Conservation (phyloP, 2,888 invertebrate genomes). For the Synergus gifuensis region DNA sequence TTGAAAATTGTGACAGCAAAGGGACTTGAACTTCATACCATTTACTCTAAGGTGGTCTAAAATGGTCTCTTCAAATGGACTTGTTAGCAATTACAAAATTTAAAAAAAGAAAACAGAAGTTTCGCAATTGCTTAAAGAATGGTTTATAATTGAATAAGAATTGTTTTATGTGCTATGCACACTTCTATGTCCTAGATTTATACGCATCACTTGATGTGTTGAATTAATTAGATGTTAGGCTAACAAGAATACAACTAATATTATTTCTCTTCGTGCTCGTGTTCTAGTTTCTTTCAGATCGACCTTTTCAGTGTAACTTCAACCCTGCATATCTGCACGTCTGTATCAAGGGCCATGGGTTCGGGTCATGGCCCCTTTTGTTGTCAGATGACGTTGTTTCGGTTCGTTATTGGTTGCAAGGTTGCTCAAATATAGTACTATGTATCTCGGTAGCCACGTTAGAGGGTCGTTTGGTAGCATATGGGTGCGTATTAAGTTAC, state of each 20-base stretch:
- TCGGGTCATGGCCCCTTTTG: conserved; percentile 68
- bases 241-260: conserved; percentile 1
- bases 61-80: not conserved
- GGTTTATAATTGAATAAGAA: not conserved
- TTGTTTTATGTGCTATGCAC: not conserved
- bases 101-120: too few species aligned
- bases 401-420: conserved; percentile 70
- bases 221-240: not conserved
- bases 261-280: not conserved
- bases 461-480: conserved; percentile 69
- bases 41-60: not conserved
- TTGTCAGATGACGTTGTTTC: conserved; percentile 57
- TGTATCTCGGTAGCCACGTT: conserved; percentile 61
- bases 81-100: not conserved
- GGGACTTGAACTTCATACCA: not conserved
- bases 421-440: conserved; percentile 60
- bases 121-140: not conserved
- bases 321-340: conserved; percentile 67
- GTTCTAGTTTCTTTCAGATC: conserved; percentile 46
- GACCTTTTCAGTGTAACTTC: conserved; percentile 60
- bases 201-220: not conserved
- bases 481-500: conserved; percentile 75
- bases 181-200: not conserved
- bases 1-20: not conserved
- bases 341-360: conserved; percentile 61